Percentiles rank a stretch among this genome's conserved stretches.
Conservation (phyloP, 2,888 invertebrate species). For the Amiota mariae region DNA sequence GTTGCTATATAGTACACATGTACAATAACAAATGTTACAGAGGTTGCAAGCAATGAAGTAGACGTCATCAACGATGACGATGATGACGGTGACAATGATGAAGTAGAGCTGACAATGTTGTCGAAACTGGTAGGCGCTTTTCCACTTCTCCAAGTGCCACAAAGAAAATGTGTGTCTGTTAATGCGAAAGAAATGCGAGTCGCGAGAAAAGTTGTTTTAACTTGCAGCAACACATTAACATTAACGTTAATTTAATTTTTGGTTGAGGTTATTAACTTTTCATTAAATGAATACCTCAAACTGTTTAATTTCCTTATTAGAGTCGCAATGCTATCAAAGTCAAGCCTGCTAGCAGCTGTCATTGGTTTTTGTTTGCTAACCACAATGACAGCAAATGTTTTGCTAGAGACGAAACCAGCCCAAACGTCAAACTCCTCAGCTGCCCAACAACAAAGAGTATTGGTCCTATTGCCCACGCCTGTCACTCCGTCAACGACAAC, state of each 20-base stretch:
- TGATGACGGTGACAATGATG: slow-evolving; percentile 6
- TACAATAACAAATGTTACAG: not conserved
- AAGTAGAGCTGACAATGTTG: slow-evolving; percentile 7
- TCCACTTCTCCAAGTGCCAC: slow-evolving; percentile 16
- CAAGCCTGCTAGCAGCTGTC: slow-evolving; percentile 52
- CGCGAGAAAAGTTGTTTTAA: slow-evolving; percentile 17
- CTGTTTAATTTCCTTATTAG: slow-evolving; percentile 47
- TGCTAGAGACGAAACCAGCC: not conserved
- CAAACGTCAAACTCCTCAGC: not conserved
- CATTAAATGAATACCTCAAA: not conserved
- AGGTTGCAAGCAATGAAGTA: not conserved
- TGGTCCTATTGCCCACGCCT: slow-evolving; percentile 9
- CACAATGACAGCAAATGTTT: slow-evolving; percentile 28
- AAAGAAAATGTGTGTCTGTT: slow-evolving; percentile 33
- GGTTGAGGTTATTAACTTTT: slow-evolving; percentile 22
- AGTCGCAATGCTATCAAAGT: slow-evolving; percentile 63
- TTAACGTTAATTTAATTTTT: not conserved
- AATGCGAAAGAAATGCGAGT: slow-evolving; percentile 7
- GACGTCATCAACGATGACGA: not conserved
- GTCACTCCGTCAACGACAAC: slow-evolving; percentile 37
- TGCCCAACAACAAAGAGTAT: not conserved
- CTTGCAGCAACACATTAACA: slow-evolving; percentile 14
- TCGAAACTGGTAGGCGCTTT: slow-evolving; percentile 18
- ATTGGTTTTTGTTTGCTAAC: slow-evolving; percentile 60
- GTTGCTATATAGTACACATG: too few species aligned